A percentile compares a stretch with the other conserved stretches of the same genome.
Conservation (phyloP, 1,140 invertebrate species). For the Drosophila saltans region DNA sequence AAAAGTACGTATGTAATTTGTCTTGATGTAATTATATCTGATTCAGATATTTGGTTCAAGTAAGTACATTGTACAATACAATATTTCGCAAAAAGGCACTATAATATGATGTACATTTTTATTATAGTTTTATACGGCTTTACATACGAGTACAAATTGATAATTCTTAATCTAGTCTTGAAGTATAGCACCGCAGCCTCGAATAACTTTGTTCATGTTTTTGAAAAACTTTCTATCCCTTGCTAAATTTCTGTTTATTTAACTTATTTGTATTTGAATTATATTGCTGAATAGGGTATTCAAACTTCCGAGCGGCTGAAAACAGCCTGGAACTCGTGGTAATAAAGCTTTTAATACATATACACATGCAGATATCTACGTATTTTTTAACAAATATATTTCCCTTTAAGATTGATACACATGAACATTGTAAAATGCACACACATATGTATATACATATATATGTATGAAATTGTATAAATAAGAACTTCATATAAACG, state of each 20-base stretch:
- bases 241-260: background rate
- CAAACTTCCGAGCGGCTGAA: background rate
- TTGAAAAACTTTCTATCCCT: background rate
- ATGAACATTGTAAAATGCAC: constrained; percentile 1
- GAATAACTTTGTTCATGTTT: too few species aligned
- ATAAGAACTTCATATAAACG: constrained; percentile 11
- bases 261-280: background rate
- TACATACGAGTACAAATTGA: too few species aligned
- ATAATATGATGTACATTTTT: too few species aligned
- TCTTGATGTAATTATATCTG: too few species aligned
- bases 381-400: constrained; percentile 16
- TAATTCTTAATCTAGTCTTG: too few species aligned
- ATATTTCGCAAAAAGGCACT: too few species aligned
- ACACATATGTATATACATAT: constrained; percentile 16
- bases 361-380: constrained; percentile 19
- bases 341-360: constrained; percentile 10
- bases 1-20: too few species aligned
- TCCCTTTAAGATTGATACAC: constrained; percentile 15
- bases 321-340: background rate
- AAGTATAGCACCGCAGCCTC: too few species aligned
- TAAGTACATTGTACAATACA: too few species aligned
- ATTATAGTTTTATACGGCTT: too few species aligned
- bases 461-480: constrained; percentile 12
- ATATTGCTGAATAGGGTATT: background rate
- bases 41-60: too few species aligned